Percentiles rank a stretch among this genome's conserved stretches.
Conservation (phyloP, 2,797 vertebrate genomes). For the Erethizon dorsatum region DNA sequence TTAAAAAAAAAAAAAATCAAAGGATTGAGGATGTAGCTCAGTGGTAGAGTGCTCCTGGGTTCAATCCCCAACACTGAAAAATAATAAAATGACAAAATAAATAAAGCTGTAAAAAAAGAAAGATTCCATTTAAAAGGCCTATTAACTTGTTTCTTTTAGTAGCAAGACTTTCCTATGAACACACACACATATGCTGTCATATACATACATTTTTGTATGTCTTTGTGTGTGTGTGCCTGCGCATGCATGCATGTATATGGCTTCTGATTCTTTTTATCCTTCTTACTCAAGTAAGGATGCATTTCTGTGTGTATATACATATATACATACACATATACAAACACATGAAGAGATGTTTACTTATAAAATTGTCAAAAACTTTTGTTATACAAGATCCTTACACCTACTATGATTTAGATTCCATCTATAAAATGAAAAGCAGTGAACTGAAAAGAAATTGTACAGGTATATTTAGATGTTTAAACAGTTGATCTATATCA, state of each 20-base stretch:
- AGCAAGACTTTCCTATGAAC: constrained; percentile 17
- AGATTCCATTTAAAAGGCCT: constrained; percentile 10
- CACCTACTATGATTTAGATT: neutral
- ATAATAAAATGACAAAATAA: constrained; percentile 12
- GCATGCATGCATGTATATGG: neutral
- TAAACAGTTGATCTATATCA: neutral
- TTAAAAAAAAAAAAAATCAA: too few species aligned
- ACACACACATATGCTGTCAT: neutral
- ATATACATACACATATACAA: neutral
- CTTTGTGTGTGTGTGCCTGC: neutral
- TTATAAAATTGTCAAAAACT: constrained; percentile 47
- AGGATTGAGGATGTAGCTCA: too few species aligned
- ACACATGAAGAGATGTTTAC: neutral
- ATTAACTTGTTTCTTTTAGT: constrained; percentile 42
- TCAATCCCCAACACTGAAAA: neutral
- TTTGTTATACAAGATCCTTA: neutral
- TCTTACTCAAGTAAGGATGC: neutral
- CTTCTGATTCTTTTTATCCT: neutral
- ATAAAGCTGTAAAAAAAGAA: constrained; percentile 17
- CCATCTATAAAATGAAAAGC: neutral
- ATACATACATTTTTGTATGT: neutral
- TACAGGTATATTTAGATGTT: neutral
- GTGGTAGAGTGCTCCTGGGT: neutral
- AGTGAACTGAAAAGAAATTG: neutral
- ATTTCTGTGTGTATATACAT: neutral